Evolutionary conservation across 2,888 invertebrate genomes (phyloP), one percentile per base, ranked within the genome.

Genomic region (Cartodere bifasciata): DNA sequence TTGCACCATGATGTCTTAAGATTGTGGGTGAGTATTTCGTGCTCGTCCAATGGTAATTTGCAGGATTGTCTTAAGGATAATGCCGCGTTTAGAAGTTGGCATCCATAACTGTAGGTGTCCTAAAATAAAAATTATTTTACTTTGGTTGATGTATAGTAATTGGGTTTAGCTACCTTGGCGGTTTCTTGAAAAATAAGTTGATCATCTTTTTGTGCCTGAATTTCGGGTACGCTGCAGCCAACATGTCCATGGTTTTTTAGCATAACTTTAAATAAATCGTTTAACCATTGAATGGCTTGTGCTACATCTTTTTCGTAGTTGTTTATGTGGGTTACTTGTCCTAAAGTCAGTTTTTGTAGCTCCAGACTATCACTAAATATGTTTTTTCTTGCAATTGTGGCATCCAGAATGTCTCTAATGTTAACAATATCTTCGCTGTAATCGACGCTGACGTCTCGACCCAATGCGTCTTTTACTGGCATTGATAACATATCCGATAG

Each of bases 51-150:
- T 13, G 68, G 62, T 41, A 78, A 59, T 49, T 78, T 72, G 52
- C 83, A 75, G 15, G 82, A 78, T 37, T 78, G 69, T 26, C 85
- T 64, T 36, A 86, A 53, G 9, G 79, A 72, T 29, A 79, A 60
- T 2, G 83, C 76, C 3, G 83, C 83, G 46, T 77, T 75, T 28
- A 83, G 60, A 37, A 85, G 60, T 59, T 85, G 82, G 47, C 75
- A 76, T 10, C 85, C 85, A 48, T 85, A 86, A 43, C 83, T 78
- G 55, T 75, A 83, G 11, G 83, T 82, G 29, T 78, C 77, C 83
- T 85, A 55, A 23, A 57, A 55, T 39, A 28, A n/a, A 25, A 29
- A 28, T 16, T 29, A 4, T 6, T 7, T 17, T 17, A 17, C 20
- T 17, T 17, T n/a, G n/a, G 20, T 17, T 7, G 20, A 17, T n/a